phyloP scores from a whole-genome alignment of 2,113 vertebrate species.

The Bufo bufo region DNA sequence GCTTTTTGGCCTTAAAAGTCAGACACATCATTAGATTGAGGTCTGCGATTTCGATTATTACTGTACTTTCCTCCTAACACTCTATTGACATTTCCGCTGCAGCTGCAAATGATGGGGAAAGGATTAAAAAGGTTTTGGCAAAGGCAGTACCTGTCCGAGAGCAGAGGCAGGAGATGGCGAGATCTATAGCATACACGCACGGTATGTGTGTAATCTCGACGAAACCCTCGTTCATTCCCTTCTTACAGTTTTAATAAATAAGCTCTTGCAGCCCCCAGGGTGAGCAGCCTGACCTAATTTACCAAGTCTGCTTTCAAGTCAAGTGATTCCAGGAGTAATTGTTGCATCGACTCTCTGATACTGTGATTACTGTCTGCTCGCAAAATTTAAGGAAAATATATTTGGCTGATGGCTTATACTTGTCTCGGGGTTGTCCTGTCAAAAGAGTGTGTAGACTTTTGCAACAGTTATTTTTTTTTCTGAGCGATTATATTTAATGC shows the following conservation, averaged over 20 bases:
- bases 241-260: constrained; percentile 47
- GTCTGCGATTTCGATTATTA: constrained; percentile 53
- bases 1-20: constrained; percentile 31
- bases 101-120: constrained; percentile 43
- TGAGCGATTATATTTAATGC: too few species aligned
- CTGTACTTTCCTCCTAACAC: constrained; percentile 28
- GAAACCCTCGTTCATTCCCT: constrained; percentile 33
- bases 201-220: constrained; percentile 21
- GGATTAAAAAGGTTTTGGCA: constrained; percentile 15
- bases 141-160: neutral
- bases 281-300: constrained; percentile 36
- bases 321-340: constrained; percentile 34
- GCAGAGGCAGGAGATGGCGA: neutral
- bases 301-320: constrained; percentile 26
- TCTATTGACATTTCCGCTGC: constrained; percentile 45
- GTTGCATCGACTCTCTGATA: constrained; percentile 2
- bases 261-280: neutral
- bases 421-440: too few species aligned
- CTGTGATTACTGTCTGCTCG: neutral
- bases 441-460: too few species aligned
- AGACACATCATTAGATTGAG: constrained; percentile 40
- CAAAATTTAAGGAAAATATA: neutral
- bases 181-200: neutral
- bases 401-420: too few species aligned
- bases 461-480: too few species aligned